phyloP scores from a whole-genome alignment of 2,797 vertebrate genomes.

The Mallotus villosus region DNA sequence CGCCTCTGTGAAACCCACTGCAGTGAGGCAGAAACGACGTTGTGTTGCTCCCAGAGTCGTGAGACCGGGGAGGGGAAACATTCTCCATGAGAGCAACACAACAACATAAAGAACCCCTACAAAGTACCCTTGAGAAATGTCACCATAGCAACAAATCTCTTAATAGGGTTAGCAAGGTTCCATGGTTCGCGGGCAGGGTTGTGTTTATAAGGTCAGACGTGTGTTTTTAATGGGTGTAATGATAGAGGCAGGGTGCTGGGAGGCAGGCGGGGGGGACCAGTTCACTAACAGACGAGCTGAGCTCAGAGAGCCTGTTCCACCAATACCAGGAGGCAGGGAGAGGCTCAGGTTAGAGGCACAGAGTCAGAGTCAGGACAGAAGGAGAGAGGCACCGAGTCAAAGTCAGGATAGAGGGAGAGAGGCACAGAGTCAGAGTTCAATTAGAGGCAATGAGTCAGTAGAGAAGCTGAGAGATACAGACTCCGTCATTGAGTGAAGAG shows the following conservation, averaged over 20 bases:
- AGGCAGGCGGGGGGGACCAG: slow-evolving; percentile 35
- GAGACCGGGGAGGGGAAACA: slow-evolving; percentile 29
- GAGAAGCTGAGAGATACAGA: no score
- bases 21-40: not conserved
- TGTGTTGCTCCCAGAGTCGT: slow-evolving; percentile 39
- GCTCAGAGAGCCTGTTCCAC: slow-evolving; percentile 18
- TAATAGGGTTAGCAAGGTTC: slow-evolving; percentile 37
- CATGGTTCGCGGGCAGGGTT: slow-evolving; percentile 47
- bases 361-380: not conserved
- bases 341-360: not conserved
- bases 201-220: slow-evolving; percentile 64
- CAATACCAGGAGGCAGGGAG: not conserved
- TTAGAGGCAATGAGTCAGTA: no score
- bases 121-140: slow-evolving; percentile 40
- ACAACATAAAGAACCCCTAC: slow-evolving; percentile 28
- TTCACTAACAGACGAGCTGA: slow-evolving; percentile 54
- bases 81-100: slow-evolving; percentile 8
- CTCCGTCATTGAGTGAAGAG: no score
- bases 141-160: slow-evolving; percentile 26
- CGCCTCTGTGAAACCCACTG: slow-evolving; percentile 22
- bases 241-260: slow-evolving; percentile 51
- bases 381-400: not conserved
- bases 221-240: slow-evolving; percentile 53
- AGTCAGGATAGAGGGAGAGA: not conserved
- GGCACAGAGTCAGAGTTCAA: not conserved